Conservation (phyloP, 2,888 invertebrate genomes). For the Prosopocoilus inquinatus region DNA sequence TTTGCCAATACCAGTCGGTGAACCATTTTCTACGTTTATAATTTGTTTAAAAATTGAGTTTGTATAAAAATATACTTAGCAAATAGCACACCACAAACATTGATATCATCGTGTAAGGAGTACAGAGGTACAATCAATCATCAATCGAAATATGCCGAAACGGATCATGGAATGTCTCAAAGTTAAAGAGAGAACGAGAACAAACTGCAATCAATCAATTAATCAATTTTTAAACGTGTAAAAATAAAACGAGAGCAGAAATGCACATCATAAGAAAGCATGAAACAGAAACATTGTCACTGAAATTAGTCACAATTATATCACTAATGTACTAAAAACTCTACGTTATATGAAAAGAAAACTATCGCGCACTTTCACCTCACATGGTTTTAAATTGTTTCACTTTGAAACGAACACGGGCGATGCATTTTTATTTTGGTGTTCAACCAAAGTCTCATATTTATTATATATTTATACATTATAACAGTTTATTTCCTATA, state of each 20-base stretch:
- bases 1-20: slow-evolving; percentile 32
- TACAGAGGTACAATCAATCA: no score
- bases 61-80: slow-evolving; percentile 48
- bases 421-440: slow-evolving; percentile 1
- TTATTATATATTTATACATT: slow-evolving; percentile 36
- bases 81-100: slow-evolving; percentile 46
- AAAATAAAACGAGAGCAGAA: slow-evolving; percentile 19
- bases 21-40: slow-evolving; percentile 46
- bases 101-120: neutral
- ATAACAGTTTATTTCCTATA: slow-evolving; percentile 33
- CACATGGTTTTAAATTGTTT: slow-evolving; percentile 29
- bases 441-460: slow-evolving; percentile 18
- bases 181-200: slow-evolving; percentile 17
- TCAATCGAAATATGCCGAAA: neutral
- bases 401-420: slow-evolving; percentile 17
- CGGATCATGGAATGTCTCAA: neutral
- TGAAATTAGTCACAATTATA: slow-evolving; percentile 48
- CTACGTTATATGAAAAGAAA: slow-evolving; percentile 32
- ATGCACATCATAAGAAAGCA: slow-evolving; percentile 29
- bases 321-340: slow-evolving; percentile 43
- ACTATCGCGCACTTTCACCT: slow-evolving; percentile 48
- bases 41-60: slow-evolving; percentile 38
- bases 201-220: slow-evolving; percentile 36
- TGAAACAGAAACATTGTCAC: slow-evolving; percentile 32
- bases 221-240: slow-evolving; percentile 18